Conservation (phyloP, 2,797 vertebrate species). For the Cyclopterus lumpus region DNA sequence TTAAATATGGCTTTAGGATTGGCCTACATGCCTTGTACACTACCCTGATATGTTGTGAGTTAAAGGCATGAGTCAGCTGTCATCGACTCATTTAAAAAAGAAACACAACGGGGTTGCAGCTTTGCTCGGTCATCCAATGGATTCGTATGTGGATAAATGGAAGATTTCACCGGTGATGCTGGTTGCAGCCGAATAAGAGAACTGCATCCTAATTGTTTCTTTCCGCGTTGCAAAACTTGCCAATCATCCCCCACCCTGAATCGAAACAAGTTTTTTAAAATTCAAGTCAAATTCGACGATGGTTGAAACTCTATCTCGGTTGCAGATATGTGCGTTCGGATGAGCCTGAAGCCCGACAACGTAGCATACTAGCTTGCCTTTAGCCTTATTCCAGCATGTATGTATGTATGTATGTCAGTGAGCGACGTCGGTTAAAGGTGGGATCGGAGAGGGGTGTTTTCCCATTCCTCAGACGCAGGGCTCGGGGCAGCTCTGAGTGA, state of each 20-base stretch:
- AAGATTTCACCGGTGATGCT: not conserved
- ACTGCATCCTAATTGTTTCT: not conserved
- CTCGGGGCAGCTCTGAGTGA: constrained; percentile 63
- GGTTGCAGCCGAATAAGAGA: not conserved
- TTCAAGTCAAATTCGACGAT: not conserved
- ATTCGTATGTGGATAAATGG: no score
- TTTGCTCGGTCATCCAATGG: not conserved
- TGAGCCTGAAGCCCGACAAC: not conserved
- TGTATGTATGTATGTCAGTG: constrained; percentile 8
- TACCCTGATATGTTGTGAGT: not conserved
- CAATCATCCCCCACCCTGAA: not conserved
- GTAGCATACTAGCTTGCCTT: constrained; percentile 14
- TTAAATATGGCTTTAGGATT: not conserved
- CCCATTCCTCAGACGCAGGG: constrained; percentile 54
- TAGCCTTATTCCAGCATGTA: constrained; percentile 13
- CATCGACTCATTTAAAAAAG: no score
- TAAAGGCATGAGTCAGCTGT: not conserved
- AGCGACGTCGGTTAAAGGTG: constrained; percentile 40
- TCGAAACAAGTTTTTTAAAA: not conserved
- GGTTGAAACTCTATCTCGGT: not conserved
- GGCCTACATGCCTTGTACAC: not conserved
- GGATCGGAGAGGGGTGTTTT: constrained; percentile 62
- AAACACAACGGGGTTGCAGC: not conserved
- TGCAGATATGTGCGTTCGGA: not conserved
- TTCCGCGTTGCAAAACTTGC: not conserved